Evolutionary conservation across 2,113 vertebrate species (phyloP).

Genomic region (Anarrhichthys ocellatus): DNA sequence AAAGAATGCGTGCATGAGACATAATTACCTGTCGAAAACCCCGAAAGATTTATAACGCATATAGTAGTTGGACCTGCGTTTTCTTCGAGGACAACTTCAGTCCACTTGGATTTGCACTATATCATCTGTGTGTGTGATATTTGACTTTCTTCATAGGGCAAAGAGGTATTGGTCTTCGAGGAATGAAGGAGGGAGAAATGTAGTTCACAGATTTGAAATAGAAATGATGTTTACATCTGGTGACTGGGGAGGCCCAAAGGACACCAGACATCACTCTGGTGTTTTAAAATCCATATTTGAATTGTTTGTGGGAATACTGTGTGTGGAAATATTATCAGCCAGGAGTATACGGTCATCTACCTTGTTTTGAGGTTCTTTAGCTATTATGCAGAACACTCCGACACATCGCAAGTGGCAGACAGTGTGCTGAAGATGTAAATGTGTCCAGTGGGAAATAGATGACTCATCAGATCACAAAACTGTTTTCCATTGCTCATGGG

Average conservation of each 20-base stretch:
- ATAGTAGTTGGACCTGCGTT: not conserved
- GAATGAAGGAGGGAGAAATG: not conserved
- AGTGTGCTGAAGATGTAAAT: not conserved
- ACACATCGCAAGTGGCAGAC: not conserved
- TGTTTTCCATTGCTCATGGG: not conserved
- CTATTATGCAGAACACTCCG: conserved; percentile 2
- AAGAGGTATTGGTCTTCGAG: not conserved
- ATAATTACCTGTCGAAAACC: not conserved
- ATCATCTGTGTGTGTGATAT: not conserved
- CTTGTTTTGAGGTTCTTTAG: not conserved
- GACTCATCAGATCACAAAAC: not conserved
- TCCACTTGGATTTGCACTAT: not conserved
- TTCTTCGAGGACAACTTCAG: not conserved
- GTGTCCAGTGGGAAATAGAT: not conserved
- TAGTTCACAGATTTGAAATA: conserved; percentile 3
- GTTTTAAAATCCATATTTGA: not conserved
- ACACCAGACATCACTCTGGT: not conserved
- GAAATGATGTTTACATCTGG: conserved; percentile 12
- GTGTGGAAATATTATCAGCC: not conserved
- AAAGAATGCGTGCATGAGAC: not conserved
- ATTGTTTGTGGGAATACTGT: not conserved
- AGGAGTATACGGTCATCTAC: not conserved
- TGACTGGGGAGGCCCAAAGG: not conserved
- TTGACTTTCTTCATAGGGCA: not conserved
- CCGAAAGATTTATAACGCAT: not conserved